A percentile compares a stretch with the other conserved stretches of the same genome.
Evolutionary conservation across 2,888 invertebrate genomes (phyloP).

Genomic region (Drosophila testacea): DNA sequence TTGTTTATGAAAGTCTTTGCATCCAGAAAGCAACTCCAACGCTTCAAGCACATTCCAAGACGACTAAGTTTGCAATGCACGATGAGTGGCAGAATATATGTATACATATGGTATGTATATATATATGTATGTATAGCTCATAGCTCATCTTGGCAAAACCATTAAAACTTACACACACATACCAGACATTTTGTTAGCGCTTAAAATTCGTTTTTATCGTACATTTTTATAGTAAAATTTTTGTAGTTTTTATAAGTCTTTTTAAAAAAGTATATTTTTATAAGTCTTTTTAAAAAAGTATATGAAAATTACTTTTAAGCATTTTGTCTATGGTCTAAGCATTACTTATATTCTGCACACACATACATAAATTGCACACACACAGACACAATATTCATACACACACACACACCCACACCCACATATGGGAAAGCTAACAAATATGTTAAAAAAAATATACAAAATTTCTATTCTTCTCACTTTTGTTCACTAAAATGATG

Average conservation of each 20-base stretch:
- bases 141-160: conserved; percentile 45
- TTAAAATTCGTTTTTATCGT: conserved; percentile 53
- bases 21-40: conserved; percentile 1
- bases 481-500: conserved; percentile 45
- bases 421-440: conserved; percentile 52
- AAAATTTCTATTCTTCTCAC: conserved; percentile 12
- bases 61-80: conserved; percentile 37
- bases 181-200: conserved; percentile 68
- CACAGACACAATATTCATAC: conserved; percentile 17
- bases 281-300: conserved; percentile 48
- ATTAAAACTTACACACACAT: conserved; percentile 39
- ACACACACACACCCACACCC: conserved; percentile 38
- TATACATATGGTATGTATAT: conserved; percentile 28
- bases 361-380: conserved; percentile 25
- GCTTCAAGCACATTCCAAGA: conserved; percentile 27
- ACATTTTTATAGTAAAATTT: conserved; percentile 55
- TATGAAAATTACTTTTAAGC: conserved; percentile 68
- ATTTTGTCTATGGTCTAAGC: conserved; percentile 74
- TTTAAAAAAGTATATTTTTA: conserved; percentile 39
- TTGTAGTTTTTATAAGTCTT: conserved; percentile 48
- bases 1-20: neutral
- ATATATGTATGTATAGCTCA: conserved; percentile 10
- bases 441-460: conserved; percentile 24
- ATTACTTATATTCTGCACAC: conserved; percentile 51
- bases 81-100: conserved; percentile 25